Conservation (phyloP, 2,797 vertebrate genomes). For the Emys orbicularis region DNA sequence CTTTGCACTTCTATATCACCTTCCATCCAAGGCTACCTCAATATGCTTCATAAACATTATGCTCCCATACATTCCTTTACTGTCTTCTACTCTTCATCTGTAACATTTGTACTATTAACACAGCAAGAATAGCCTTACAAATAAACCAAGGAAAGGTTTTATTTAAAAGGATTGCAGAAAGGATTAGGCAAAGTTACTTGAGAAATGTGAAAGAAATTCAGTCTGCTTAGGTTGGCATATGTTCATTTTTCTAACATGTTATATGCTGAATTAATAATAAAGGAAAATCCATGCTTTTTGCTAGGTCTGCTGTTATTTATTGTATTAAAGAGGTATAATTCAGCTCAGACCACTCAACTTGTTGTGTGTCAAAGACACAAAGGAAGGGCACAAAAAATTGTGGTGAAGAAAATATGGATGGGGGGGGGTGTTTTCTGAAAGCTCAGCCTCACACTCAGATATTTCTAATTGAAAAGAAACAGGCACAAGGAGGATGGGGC, state of each 20-base stretch:
- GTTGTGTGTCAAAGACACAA: constrained; percentile 25
- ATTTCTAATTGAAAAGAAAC: constrained; percentile 14
- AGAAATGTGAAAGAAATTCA: constrained; percentile 41
- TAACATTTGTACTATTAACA: constrained; percentile 11
- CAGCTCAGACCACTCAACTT: not conserved
- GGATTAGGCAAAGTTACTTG: constrained; percentile 1
- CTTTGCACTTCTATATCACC: constrained; percentile 48
- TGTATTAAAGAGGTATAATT: constrained; percentile 51
- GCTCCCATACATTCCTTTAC: constrained; percentile 37
- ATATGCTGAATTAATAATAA: constrained; percentile 51
- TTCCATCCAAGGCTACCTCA: constrained; percentile 33
- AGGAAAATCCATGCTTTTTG: constrained; percentile 59
- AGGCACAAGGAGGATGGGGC: not conserved
- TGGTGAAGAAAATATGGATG: not conserved
- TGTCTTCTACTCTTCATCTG: constrained; percentile 38
- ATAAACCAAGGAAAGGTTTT: constrained; percentile 10
- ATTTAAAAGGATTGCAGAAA: constrained; percentile 14
- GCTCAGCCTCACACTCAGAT: not conserved
- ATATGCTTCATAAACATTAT: constrained; percentile 34
- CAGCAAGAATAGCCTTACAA: constrained; percentile 24
- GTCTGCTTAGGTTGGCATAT: not conserved
- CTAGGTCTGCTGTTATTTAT: constrained; percentile 32
- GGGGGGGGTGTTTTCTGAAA: not conserved
- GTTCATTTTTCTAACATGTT: constrained; percentile 54
- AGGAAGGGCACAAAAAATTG: constrained; percentile 24